Evolutionary conservation across 2,888 invertebrate genomes (phyloP), one percentile per base, ranked within the genome.

Genomic region (Zygogramma bicolorata): DNA sequence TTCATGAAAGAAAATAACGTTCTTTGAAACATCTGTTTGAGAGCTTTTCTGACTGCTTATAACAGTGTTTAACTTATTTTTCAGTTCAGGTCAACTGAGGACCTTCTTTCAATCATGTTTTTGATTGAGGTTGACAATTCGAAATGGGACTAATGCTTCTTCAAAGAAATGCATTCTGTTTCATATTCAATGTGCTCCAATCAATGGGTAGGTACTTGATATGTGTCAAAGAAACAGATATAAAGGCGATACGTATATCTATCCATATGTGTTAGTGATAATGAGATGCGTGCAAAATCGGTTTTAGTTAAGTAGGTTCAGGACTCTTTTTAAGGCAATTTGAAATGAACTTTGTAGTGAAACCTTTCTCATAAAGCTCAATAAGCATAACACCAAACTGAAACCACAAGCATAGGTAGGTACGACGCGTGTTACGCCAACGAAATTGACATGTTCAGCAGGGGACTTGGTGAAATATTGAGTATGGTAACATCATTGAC

Each of bases 71-170:
- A 78, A 79, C 77, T 79, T 80, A 80, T 81, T 81, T 79, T 80
- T 78, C 75, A 71, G 71, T 75, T 76, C 76, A 67, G 75, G 70
- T 71, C 75, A 77, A 77, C 76, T 78, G 72, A 66, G 72, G 40
- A 76, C 72, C 74, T 80, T n/a, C n/a, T n/a, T 82, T 81, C 78
- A 80, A 81, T 62, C 25, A 81, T 74, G 72, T 72, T 68, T 79
- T 75, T 82, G 83, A 83, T 83, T 70, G 78, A 77, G 83, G 83
- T 83, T 81, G 83, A 83, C 83, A 82, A 80, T 81, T 73, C 69
- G 66, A 74, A 74, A 74, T 66, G 70, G 68, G 67, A 53, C 25
- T 53, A 22, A 22, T 40, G 13, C 31, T n/a, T 38, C 10, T 10
- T 38, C 10, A 7, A 46, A 46, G 46, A 46, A 46, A 46, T 6